These are phyloP conservation scores for Eupithecia tripunctaria DNA, from an alignment of 2,888 invertebrate genomes.

Conservation along the genomic window DNA sequence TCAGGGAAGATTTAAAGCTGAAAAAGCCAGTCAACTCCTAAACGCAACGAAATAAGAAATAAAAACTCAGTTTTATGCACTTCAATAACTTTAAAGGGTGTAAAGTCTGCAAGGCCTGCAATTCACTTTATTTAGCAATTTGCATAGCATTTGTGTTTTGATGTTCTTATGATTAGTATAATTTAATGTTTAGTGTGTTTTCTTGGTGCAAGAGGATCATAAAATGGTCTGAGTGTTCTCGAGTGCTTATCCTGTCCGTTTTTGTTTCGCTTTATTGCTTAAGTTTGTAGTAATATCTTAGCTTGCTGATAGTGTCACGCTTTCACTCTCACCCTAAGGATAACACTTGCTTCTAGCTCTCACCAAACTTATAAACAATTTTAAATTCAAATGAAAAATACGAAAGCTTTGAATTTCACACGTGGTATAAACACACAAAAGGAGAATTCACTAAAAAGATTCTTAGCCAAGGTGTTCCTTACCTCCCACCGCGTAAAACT, in stretches of 20 bases:
- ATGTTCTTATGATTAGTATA: constrained; percentile 1
- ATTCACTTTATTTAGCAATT: constrained; percentile 3
- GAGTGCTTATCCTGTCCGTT: background rate
- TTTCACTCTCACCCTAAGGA: background rate
- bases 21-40: background rate
- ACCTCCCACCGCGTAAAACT: background rate
- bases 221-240: background rate
- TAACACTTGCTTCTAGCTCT: background rate
- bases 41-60: background rate
- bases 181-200: background rate
- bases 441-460: background rate
- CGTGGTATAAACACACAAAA: background rate
- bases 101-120: constrained; percentile 8
- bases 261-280: background rate
- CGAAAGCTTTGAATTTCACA: background rate
- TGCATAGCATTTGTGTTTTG: constrained; percentile 1
- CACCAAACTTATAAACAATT: background rate
- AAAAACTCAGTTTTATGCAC: constrained; percentile 3
- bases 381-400: background rate
- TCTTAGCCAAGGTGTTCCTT: background rate
- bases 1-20: background rate
- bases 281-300: background rate
- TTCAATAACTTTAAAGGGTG: constrained; percentile 30
- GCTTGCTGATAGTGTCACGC: background rate
- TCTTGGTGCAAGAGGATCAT: background rate